Base-by-base conservation (phyloP, 2,888 invertebrate species). In the Cosmorhoe ocellata region DNA sequence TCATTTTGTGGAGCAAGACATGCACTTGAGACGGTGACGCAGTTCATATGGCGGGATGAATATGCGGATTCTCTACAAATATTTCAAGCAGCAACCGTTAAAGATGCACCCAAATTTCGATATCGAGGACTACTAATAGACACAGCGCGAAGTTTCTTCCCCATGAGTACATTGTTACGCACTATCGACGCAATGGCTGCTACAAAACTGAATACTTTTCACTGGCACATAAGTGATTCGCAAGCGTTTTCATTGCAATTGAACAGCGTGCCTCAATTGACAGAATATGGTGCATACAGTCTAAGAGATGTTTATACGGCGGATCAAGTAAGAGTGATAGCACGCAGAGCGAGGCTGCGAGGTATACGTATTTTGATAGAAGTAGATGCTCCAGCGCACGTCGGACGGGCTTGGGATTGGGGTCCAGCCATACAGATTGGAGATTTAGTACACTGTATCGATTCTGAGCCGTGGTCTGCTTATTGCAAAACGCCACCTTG, bases 111-210 rank as follows among this genome's bases (percentile, higher is more conserved):
- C 0, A 90, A 92, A 41, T 92, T 92, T 67, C 78, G 77, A 55
- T 97, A 97, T 79, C 92, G 98, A 22, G 98, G 98, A 4, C 76
- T 98, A 8, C 93, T 98, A 87, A 79, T 99, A 45, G 98, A 98
- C 74, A 97, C 98, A 0, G 95, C 97, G 0, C 90, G 97, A 5
- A 97, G 97, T 76, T 98, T 93, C 76, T 93, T 98, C 67, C 93
- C 95, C 0, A 85, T 96, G 8, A 90, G 91, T 24, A 91, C 93
- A 48, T 86, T 96, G 36, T 92, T 94, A 66, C 90, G 92, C 5
- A 93, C 95, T 11, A 83, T 98, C 67, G 94, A 96, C 47, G 97
- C 94, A 2, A 98, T 98, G 98, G 93, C 95, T 0, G 93, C 95
- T 54, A 93, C 94, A 56, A 98, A 98, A 84, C 83, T 98, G 42